A percentile compares a stretch with the other conserved stretches of the same genome.
phyloP scores from a whole-genome alignment of 2,888 invertebrate species.

The Linnaemya tessellans region DNA sequence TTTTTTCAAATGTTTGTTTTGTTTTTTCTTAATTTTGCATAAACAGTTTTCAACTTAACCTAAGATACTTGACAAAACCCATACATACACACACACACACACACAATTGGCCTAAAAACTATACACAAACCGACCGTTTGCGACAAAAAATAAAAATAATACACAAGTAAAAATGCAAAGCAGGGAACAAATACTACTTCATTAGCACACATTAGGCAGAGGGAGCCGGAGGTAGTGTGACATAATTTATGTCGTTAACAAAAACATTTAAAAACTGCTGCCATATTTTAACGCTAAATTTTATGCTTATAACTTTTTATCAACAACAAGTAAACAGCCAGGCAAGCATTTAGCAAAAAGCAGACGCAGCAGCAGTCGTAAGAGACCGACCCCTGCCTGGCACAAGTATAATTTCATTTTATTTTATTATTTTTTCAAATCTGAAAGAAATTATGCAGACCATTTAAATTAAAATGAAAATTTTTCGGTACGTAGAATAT shows the following conservation, averaged over 20 bases:
- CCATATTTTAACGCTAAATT: conserved; percentile 57
- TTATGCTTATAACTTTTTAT: conserved; percentile 62
- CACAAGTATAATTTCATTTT: neutral
- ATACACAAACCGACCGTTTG: neutral
- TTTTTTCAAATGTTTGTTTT: conserved; percentile 1
- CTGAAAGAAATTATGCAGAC: conserved; percentile 60
- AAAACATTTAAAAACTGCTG: conserved; percentile 29
- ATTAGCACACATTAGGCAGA: neutral
- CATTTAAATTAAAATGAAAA: conserved; percentile 63
- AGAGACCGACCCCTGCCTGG: neutral
- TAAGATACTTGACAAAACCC: conserved; percentile 41
- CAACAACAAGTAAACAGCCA: conserved; percentile 25
- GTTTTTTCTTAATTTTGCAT: conserved; percentile 21
- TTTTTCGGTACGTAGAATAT: conserved; percentile 34
- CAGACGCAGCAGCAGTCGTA: neutral
- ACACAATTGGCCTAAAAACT: conserved; percentile 46
- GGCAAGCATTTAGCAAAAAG: neutral
- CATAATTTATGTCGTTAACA: conserved; percentile 21
- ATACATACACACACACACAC: conserved; percentile 41
- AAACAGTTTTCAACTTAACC: conserved; percentile 40
- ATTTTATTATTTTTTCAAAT: too few species aligned
- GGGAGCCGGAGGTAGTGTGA: neutral
- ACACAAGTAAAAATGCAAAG: neutral
- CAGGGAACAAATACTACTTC: neutral
- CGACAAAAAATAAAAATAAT: neutral